Evolutionary conservation across 2,888 invertebrate species (phyloP).

Genomic region (Drosophila buzzatii): DNA sequence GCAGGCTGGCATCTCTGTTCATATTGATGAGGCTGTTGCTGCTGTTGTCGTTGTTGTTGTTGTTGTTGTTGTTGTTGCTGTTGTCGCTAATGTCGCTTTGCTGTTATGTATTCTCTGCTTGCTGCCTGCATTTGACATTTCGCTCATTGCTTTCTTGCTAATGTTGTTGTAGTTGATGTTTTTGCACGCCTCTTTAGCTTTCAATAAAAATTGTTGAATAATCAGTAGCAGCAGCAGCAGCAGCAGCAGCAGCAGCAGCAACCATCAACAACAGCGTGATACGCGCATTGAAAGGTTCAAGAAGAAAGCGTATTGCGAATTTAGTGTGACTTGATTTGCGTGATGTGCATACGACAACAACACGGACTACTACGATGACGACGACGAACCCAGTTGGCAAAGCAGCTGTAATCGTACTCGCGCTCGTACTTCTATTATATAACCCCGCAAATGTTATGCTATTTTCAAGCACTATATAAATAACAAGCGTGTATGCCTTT

Average conservation of each 20-base stretch:
- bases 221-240: slow-evolving; percentile 54
- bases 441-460: slow-evolving; percentile 75
- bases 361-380: slow-evolving; percentile 10
- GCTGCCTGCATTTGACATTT: slow-evolving; percentile 78
- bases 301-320: slow-evolving; percentile 69
- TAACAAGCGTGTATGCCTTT: slow-evolving; percentile 63
- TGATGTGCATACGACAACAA: slow-evolving; percentile 72
- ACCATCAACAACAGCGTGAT: slow-evolving; percentile 49
- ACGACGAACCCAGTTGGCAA: slow-evolving; percentile 48
- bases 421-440: slow-evolving; percentile 55
- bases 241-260: slow-evolving; percentile 37
- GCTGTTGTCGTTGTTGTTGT: slow-evolving; percentile 37
- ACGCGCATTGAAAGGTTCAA: slow-evolving; percentile 71
- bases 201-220: slow-evolving; percentile 80
- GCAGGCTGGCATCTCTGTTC: slow-evolving; percentile 45
- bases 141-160: slow-evolving; percentile 75
- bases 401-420: slow-evolving; percentile 25
- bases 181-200: slow-evolving; percentile 75
- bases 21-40: slow-evolving; percentile 35
- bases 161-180: slow-evolving; percentile 47
- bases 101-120: slow-evolving; percentile 66
- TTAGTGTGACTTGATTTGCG: slow-evolving; percentile 77
- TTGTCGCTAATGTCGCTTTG: slow-evolving; percentile 69
- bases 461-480: slow-evolving; percentile 76
- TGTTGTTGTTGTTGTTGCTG: slow-evolving; percentile 24